A percentile compares a stretch with the other conserved stretches of the same genome.
These are phyloP conservation scores for Scortum barcoo DNA, from an alignment of 2,113 vertebrate genomes.

Conservation along the genomic window DNA sequence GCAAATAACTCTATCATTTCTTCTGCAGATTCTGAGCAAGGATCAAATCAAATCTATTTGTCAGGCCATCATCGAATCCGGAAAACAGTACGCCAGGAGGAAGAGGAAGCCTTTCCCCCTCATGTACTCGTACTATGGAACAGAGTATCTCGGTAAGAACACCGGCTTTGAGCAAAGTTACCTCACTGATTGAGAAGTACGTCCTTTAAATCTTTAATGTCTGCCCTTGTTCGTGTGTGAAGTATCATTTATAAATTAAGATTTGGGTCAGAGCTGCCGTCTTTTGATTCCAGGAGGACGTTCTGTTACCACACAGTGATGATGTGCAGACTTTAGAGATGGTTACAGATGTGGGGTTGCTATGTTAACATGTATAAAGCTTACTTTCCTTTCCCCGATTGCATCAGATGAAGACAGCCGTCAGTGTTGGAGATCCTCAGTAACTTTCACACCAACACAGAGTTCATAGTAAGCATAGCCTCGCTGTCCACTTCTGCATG, in stretches of 20 bases:
- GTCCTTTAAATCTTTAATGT: not conserved
- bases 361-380: constrained; percentile 53
- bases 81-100: constrained; percentile 89
- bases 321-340: not conserved
- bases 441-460: constrained; percentile 70
- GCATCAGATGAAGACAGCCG: constrained; percentile 67
- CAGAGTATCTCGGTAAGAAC: constrained; percentile 91
- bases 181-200: not conserved
- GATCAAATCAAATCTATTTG: constrained; percentile 92
- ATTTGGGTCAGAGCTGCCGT: constrained; percentile 4
- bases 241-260: not conserved
- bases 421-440: constrained; percentile 60
- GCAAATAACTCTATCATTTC: not conserved
- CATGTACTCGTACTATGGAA: constrained; percentile 93
- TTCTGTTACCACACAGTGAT: not conserved
- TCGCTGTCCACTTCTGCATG: constrained; percentile 71
- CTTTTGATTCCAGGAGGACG: not conserved
- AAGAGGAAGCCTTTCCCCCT: constrained; percentile 91
- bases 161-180: not conserved
- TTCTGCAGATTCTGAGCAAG: constrained; percentile 87
- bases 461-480: constrained; percentile 74
- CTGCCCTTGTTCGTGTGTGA: not conserved
- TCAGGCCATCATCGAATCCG: constrained; percentile 91
- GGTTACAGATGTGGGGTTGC: not conserved
- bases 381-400: constrained; percentile 72